Evolutionary conservation across 2,888 invertebrate species (phyloP), one percentile per base, ranked within the genome.

Genomic region (Physocephala rufipes): DNA sequence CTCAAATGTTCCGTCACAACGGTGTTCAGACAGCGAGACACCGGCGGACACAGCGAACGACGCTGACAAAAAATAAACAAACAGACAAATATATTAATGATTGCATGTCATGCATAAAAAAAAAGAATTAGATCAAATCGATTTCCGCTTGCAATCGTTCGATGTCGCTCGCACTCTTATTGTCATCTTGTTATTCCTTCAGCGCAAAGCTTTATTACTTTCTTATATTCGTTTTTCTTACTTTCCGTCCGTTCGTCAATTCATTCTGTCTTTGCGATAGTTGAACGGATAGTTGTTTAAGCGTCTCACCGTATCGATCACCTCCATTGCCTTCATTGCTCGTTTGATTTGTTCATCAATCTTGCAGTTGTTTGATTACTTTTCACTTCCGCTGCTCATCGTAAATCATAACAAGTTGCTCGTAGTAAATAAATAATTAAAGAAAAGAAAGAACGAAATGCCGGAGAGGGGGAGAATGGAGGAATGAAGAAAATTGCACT

Each of bases 111-210:
- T 58, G 55, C 55, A 58, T 7, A 9, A 36, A 7, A 36, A 21
- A 74, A 74, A 74, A 73, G 73, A 74, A 72, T 75, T 72, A 73
- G 74, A 74, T 75, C 71, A 71, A 72, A 74, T 74, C 73, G 72
- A 74, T 75, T 74, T 75, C 74, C 74, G 75, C 71, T 69, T 66
- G 64, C n/a, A n/a, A 47, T 26, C 67, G 47, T 53, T 61, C 67
- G 43, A 36, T 62, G 26, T 24, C 63, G 63, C 36, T 45, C 5
- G 16, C 21, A 24, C 1, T 0, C 36, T 15, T 30, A 5, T 62
- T 21, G 43, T 63, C 26, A 45, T 13, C 24, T 55, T 21, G 36
- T 36, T 36, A 7, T 36, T 36, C n/a, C n/a, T n/a, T n/a, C n/a
- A n/a, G n/a, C n/a, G n/a, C n/a, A 36, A 36, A 9, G 36, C 9